Percentiles rank a stretch among this genome's conserved stretches.
phyloP scores from a whole-genome alignment of 2,797 vertebrate species.

The Phaenicophaeus curvirostris region DNA sequence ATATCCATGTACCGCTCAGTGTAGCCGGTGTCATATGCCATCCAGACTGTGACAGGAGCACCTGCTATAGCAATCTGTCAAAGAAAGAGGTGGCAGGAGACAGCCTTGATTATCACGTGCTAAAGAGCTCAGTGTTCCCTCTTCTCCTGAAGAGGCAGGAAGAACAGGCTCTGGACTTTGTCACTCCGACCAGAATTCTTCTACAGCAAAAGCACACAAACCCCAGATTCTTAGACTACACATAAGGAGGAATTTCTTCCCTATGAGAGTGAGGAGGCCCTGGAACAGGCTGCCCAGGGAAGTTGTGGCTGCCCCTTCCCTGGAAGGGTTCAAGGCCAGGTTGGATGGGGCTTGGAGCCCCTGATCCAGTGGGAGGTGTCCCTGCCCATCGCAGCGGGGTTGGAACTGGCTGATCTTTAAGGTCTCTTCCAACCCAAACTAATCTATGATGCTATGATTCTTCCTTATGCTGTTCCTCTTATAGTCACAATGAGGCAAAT shows the following conservation, averaged over 20 bases:
- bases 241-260: too few relatives aligned
- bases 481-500: not conserved
- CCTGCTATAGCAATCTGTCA: slow-evolving; percentile 93
- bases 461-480: not conserved
- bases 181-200: too few relatives aligned
- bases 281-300: too few relatives aligned
- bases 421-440: too few relatives aligned
- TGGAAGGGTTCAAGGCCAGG: too few relatives aligned
- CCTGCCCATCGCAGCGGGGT: too few relatives aligned
- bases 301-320: too few relatives aligned
- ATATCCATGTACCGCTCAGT: slow-evolving; percentile 98
- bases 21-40: slow-evolving; percentile 97
- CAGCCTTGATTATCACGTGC: not conserved
- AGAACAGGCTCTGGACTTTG: not conserved
- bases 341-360: too few relatives aligned
- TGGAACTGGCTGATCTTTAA: too few relatives aligned
- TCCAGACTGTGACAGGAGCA: slow-evolving; percentile 96
- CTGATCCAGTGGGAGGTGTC: too few relatives aligned
- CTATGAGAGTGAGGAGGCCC: too few relatives aligned
- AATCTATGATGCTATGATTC: too few relatives aligned
- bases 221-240: not conserved
- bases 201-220: not conserved
- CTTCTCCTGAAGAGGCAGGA: not conserved
- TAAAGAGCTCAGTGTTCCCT: not conserved
- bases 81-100: not conserved